These are phyloP conservation scores for Mus spicilegus DNA, from an alignment of 2,113 vertebrate species.

Conservation along the genomic window DNA sequence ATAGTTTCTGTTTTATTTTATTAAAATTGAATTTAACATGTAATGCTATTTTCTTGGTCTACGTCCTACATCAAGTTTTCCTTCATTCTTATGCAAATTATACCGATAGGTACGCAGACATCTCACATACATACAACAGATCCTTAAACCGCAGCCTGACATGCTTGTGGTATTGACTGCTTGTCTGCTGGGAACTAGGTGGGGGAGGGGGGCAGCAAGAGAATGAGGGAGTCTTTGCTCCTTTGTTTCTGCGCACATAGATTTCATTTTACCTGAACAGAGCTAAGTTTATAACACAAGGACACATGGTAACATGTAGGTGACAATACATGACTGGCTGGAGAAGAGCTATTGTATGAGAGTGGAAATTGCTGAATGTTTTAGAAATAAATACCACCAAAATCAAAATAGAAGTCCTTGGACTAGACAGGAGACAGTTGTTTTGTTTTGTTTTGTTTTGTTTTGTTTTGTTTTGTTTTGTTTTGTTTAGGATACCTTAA, in stretches of 20 bases:
- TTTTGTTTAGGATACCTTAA: constrained; percentile 16
- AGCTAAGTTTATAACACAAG: constrained; percentile 30
- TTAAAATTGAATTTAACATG: constrained; percentile 60
- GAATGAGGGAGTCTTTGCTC: constrained; percentile 42
- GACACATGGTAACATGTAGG: constrained; percentile 20
- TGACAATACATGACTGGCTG: constrained; percentile 49
- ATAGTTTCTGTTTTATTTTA: constrained; percentile 18
- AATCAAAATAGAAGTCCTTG: neutral
- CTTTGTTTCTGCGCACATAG: constrained; percentile 5
- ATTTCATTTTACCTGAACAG: constrained; percentile 45
- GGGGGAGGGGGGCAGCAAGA: neutral
- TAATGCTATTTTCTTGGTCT: constrained; percentile 1
- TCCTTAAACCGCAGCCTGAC: neutral
- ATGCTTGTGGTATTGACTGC: neutral
- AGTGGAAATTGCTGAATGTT: neutral
- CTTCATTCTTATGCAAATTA: constrained; percentile 42
- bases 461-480: neutral
- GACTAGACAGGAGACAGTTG: neutral
- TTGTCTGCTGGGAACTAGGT: constrained; percentile 2
- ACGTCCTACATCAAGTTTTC: constrained; percentile 19
- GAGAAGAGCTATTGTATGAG: constrained; percentile 2
- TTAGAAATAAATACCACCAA: constrained; percentile 20
- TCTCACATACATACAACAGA: neutral
- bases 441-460: neutral
- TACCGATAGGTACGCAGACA: neutral